phyloP scores from a whole-genome alignment of 2,113 vertebrate genomes.

The Phocoena phocoena region DNA sequence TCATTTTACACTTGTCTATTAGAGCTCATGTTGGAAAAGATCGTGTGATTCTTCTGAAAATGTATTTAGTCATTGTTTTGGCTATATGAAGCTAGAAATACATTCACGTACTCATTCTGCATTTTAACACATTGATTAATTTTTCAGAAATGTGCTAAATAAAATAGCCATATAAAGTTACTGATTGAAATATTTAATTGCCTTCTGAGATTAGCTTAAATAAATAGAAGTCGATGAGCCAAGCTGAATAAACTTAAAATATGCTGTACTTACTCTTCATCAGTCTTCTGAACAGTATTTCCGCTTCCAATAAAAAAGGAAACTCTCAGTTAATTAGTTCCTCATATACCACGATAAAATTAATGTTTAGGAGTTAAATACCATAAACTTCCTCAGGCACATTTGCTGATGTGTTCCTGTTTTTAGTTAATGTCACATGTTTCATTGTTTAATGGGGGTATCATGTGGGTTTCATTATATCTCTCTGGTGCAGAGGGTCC shows the following conservation, averaged over 20 bases:
- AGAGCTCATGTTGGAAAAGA: constrained; percentile 55
- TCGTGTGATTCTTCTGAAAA: constrained; percentile 66
- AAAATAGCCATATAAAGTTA: constrained; percentile 74
- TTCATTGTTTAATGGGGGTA: constrained; percentile 80
- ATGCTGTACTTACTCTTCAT: constrained; percentile 74
- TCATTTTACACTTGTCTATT: background rate
- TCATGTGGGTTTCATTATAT: constrained; percentile 76
- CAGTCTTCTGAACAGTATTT: constrained; percentile 79
- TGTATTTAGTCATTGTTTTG: constrained; percentile 70
- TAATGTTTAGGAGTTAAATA: constrained; percentile 86
- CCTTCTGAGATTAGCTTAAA: constrained; percentile 76
- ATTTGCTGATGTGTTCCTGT: constrained; percentile 81
- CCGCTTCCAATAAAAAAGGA: constrained; percentile 75
- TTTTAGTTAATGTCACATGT: constrained; percentile 82
- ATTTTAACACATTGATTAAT: constrained; percentile 54
- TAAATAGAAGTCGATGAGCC: constrained; percentile 68
- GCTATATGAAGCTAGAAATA: constrained; percentile 27
- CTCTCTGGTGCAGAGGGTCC: constrained; percentile 64
- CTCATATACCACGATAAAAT: constrained; percentile 82
- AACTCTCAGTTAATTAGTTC: constrained; percentile 82
- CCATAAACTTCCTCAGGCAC: constrained; percentile 80
- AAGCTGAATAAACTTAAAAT: constrained; percentile 82
- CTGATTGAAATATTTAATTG: constrained; percentile 78
- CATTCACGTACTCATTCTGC: constrained; percentile 27
- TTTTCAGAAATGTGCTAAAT: constrained; percentile 74